Evolutionary conservation across 2,888 invertebrate genomes (phyloP).

Genomic region (Microplitis deprimator): DNA sequence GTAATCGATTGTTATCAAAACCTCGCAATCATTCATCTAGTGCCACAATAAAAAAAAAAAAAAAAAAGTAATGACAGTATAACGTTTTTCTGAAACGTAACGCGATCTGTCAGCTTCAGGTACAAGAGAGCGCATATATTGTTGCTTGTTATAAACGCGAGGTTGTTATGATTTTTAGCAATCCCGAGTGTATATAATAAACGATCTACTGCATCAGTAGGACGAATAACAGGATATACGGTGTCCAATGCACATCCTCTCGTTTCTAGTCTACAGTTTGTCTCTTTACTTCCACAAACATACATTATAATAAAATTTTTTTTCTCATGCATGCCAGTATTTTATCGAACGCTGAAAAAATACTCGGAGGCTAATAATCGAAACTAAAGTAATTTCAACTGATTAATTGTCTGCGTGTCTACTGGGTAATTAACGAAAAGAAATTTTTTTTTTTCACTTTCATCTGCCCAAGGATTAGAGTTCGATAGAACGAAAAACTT

Average conservation of each 20-base stretch:
- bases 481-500: too few species aligned
- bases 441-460: too few species aligned
- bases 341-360: too few species aligned
- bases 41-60: too few species aligned
- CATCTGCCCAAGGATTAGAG: too few species aligned
- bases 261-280: constrained; percentile 16
- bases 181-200: constrained; percentile 3
- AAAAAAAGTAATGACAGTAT: background rate
- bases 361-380: too few species aligned
- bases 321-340: too few species aligned
- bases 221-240: constrained; percentile 71
- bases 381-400: too few species aligned
- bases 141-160: constrained; percentile 29
- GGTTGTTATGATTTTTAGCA: constrained; percentile 54
- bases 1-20: background rate
- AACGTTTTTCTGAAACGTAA: constrained; percentile 27
- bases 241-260: constrained; percentile 70
- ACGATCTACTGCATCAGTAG: constrained; percentile 58
- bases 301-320: too few species aligned
- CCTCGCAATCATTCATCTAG: background rate
- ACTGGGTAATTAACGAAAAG: too few species aligned
- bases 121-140: constrained; percentile 33
- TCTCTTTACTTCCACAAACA: constrained; percentile 8
- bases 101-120: constrained; percentile 30
- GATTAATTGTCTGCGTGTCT: too few species aligned